phyloP scores from a whole-genome alignment of 2,113 vertebrate genomes.

The Acrocephalus kingi region DNA sequence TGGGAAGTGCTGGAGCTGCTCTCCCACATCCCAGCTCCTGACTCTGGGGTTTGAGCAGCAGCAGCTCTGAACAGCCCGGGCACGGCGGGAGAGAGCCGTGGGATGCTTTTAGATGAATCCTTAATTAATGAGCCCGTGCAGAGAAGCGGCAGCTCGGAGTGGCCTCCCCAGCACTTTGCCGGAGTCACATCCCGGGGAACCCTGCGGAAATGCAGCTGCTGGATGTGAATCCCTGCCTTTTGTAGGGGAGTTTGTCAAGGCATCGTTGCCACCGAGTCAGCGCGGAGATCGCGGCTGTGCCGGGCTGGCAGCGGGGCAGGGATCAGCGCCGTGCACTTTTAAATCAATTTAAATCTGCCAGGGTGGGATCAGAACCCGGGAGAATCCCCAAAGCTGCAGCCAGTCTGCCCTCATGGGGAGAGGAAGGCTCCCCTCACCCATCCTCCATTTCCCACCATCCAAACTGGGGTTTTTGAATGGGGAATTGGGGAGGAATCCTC shows the following conservation, averaged over 20 bases:
- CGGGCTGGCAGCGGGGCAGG: neutral
- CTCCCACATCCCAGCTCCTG: neutral
- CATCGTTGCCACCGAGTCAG: neutral
- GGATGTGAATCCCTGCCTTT: neutral
- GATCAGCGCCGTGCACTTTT: neutral
- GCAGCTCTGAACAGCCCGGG: neutral
- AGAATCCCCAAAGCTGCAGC: neutral
- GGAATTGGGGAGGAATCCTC: neutral
- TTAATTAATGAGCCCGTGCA: slow-evolving; percentile 15
- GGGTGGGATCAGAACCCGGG: neutral
- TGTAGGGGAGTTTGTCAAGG: neutral
- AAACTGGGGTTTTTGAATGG: too few species aligned
- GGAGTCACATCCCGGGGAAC: neutral
- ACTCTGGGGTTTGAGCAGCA: neutral
- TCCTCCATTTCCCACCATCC: neutral
- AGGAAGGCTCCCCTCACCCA: neutral
- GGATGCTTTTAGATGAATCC: neutral
- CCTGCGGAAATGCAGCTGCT: neutral
- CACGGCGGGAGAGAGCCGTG: neutral
- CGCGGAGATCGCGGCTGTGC: neutral
- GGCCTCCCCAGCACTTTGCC: neutral
- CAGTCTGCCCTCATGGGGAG: neutral
- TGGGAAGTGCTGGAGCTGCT: neutral
- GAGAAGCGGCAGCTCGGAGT: neutral
- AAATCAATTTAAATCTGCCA: neutral